Evolutionary conservation across 2,797 vertebrate species (phyloP).

Genomic region (Petrocephalus schoutedeni): DNA sequence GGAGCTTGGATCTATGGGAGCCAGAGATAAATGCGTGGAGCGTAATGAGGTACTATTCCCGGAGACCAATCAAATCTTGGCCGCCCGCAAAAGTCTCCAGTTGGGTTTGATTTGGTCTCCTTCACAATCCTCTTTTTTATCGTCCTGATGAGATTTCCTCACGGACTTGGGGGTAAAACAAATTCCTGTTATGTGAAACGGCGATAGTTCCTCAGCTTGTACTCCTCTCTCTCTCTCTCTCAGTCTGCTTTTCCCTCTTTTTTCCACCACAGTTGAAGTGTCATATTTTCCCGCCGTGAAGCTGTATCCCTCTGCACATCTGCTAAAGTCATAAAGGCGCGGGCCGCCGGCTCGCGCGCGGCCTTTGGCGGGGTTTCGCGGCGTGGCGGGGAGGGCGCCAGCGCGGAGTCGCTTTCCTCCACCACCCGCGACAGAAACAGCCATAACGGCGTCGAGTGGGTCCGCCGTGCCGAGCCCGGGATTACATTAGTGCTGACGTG

Average conservation of each 20-base stretch:
- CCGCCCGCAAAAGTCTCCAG: background rate
- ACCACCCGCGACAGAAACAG: background rate
- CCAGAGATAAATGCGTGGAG: background rate
- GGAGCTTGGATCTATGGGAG: background rate
- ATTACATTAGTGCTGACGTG: background rate
- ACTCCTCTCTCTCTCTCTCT: background rate
- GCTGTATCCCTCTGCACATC: conserved; percentile 34
- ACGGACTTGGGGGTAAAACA: background rate
- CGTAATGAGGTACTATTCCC: background rate
- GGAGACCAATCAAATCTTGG: background rate
- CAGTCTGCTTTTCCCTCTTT: background rate
- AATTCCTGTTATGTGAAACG: background rate
- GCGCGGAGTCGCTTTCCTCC: background rate
- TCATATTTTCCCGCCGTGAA: conserved; percentile 7
- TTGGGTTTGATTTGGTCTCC: background rate
- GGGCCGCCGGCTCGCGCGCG: background rate
- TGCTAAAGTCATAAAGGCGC: conserved; percentile 36
- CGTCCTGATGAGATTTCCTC: background rate
- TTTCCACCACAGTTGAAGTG: background rate
- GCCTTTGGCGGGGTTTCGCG: background rate
- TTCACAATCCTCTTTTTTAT: background rate
- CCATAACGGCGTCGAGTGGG: background rate
- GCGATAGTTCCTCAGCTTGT: background rate
- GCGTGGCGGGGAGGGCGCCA: background rate
- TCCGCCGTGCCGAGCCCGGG: background rate